A percentile compares a stretch with the other conserved stretches of the same genome.
Conservation (phyloP, 1,140 invertebrate species). For the Chrysopa pallens region DNA sequence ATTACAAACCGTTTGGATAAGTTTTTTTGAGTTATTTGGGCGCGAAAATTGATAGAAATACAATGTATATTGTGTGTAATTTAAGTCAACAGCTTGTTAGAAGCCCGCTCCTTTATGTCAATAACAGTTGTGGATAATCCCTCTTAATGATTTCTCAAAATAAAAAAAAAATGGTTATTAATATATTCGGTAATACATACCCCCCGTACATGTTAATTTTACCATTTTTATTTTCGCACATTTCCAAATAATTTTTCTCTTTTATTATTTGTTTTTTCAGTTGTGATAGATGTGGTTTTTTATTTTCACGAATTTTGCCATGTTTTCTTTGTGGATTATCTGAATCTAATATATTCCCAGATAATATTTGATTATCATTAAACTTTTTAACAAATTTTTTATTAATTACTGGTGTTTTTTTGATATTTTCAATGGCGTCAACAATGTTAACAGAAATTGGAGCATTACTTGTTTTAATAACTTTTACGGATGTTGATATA, state of each 20-base stretch:
- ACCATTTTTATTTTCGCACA: background rate
- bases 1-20: no score
- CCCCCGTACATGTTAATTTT: background rate
- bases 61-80: no score
- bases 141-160: no score
- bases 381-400: background rate
- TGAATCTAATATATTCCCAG: constrained; percentile 6
- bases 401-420: background rate
- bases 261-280: constrained; percentile 4
- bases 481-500: no score
- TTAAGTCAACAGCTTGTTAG: no score
- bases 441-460: background rate
- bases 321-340: constrained; percentile 2
- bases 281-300: constrained; percentile 1
- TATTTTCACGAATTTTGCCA: constrained; percentile 5
- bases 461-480: background rate
- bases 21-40: no score
- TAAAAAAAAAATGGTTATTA: no score
- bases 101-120: no score
- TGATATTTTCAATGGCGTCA: background rate
- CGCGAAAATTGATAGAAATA: no score
- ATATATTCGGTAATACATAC: no score
- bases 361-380: background rate
- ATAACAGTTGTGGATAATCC: no score
- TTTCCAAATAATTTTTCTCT: background rate